Conservation (phyloP, 2,113 vertebrate genomes). For the Hypanus sabinus region DNA sequence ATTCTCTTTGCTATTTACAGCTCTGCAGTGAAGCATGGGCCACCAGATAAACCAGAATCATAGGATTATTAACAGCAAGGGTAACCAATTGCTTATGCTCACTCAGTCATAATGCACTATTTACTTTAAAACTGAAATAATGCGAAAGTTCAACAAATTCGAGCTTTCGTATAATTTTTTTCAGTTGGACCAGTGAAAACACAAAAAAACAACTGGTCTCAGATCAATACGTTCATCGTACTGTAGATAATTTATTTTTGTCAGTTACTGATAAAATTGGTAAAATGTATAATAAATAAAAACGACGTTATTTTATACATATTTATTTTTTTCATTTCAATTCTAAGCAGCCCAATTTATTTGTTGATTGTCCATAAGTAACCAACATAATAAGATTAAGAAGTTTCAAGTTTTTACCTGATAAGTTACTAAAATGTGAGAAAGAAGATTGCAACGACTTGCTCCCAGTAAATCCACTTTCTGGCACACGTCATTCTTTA, state of each 20-base stretch:
- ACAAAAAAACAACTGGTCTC: background rate
- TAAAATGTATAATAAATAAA: background rate
- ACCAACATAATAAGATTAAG: background rate
- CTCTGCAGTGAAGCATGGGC: too few species aligned
- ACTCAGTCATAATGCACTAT: background rate
- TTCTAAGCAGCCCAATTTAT: background rate
- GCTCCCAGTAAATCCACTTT: conserved; percentile 95
- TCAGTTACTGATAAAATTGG: background rate
- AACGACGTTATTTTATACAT: background rate
- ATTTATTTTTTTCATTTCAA: background rate
- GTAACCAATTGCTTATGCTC: too few species aligned
- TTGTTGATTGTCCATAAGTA: background rate
- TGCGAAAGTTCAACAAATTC: background rate
- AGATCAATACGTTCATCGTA: background rate
- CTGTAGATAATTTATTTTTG: background rate
- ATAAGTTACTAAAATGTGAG: conserved; percentile 85
- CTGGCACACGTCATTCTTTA: conserved; percentile 95
- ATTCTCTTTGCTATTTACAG: background rate
- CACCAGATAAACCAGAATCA: too few species aligned
- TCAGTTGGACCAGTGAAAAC: background rate
- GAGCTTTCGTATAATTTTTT: background rate
- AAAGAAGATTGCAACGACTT: conserved; percentile 96
- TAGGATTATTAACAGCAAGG: too few species aligned
- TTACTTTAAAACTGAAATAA: background rate
- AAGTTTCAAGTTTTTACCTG: conserved; percentile 63